Evolutionary conservation across 2,113 vertebrate species (phyloP).

Genomic region (Sander vitreus): DNA sequence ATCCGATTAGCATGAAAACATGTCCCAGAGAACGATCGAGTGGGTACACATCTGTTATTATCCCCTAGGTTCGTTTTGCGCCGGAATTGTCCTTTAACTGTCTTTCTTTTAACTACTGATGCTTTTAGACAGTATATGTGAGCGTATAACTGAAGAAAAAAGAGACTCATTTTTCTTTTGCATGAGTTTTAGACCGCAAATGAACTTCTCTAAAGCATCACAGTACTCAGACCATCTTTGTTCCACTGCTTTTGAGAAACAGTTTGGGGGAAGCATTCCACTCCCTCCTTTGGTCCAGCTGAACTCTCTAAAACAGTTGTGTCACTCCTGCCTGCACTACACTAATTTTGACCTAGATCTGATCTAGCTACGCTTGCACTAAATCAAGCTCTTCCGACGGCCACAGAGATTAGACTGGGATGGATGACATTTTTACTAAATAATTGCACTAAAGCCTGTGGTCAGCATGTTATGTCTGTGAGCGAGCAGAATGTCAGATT

Average conservation of each 20-base stretch:
- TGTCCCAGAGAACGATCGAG: too few species aligned
- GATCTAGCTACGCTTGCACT: neutral
- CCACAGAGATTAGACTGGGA: neutral
- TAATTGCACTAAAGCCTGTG: neutral
- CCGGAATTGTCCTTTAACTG: neutral
- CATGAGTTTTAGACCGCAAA: neutral
- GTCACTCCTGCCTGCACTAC: neutral
- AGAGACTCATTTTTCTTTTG: neutral
- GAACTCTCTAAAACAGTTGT: neutral
- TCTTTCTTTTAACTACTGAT: neutral
- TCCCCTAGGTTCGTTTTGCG: too few species aligned
- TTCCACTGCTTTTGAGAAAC: neutral
- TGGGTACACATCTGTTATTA: too few species aligned
- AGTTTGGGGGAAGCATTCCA: neutral
- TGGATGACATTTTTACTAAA: neutral
- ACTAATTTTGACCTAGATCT: neutral
- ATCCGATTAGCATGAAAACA: too few species aligned
- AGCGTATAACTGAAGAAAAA: neutral
- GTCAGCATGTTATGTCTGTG: neutral
- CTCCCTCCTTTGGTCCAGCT: constrained; percentile 6
- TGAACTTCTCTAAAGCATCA: neutral
- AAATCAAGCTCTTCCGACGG: constrained; percentile 12
- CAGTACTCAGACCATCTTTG: neutral
- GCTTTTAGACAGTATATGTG: neutral
- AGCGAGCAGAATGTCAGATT: constrained; percentile 30